Evolutionary conservation across 2,888 invertebrate species (phyloP), one percentile per base, ranked within the genome.

Genomic region (Andricus quercusramuli): DNA sequence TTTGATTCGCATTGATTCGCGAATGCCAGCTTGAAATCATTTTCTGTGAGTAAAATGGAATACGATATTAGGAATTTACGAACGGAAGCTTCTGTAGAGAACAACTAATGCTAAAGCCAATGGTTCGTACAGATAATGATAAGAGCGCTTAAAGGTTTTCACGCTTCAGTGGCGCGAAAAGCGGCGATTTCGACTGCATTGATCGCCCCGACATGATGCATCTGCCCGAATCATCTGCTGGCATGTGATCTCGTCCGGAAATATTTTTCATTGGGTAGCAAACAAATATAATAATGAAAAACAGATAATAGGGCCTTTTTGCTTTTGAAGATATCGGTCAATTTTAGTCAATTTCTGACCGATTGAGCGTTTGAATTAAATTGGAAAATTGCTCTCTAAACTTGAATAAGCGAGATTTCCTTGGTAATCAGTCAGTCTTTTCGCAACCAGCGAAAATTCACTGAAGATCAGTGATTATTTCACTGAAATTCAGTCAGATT

Each of bases 201-300:
- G 66, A 37, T 66, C n/a, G 37, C n/a, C 51, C 59, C 25, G 51
- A 44, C 25, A 51, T 22, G 47, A 51, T 41, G 32, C 41, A 56
- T 56, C 51, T 81, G 79, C 66, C 77, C 76, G 78, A 81, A 79
- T 82, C 70, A 67, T 82, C 70, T 62, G 29, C 64, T 77, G 32
- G 70, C 64, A 29, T 64, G 25, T 25, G 15, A 62, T 62, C 3
- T 62, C 25, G 13, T 2, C 25, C 25, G 62, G 62, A 62, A 62
- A 62, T 62, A 62, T 25, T 13, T 11, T 62, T 62, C 25, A 25
- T 62, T 25, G 15, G 6, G 8, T n/a, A 25, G 62, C 13, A 62
- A 25, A 13, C 25, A 25, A 22, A 62, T 22, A n/a, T 22, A 62
- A 59, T n/a, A 59, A 62, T 25, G 15, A 59, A 59, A 25, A 22